These are phyloP conservation scores for Cataglyphis altisquamis DNA, from an alignment of 2,888 invertebrate genomes.

Conservation along the genomic window DNA sequence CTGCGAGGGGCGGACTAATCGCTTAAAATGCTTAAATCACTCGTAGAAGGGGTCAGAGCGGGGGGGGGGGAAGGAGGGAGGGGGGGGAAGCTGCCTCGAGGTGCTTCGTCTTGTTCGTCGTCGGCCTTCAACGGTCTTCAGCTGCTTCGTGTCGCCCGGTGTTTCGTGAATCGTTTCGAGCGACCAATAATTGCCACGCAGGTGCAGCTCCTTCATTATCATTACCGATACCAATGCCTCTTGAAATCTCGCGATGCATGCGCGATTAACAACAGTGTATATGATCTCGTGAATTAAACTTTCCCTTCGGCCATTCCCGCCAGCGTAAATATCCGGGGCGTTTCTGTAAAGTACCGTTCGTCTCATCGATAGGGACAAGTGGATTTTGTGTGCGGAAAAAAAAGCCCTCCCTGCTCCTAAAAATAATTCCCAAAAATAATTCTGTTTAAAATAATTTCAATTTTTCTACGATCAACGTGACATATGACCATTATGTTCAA, in stretches of 20 bases:
- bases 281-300: slow-evolving; percentile 41
- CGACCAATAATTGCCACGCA: slow-evolving; percentile 65
- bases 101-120: slow-evolving; percentile 55
- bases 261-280: slow-evolving; percentile 13
- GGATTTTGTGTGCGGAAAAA: background rate
- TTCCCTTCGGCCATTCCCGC: slow-evolving; percentile 14
- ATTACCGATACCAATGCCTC: slow-evolving; percentile 31
- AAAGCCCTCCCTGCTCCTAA: background rate
- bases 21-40: slow-evolving; percentile 62
- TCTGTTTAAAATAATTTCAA: background rate
- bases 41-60: background rate
- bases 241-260: slow-evolving; percentile 12
- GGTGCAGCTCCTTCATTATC: slow-evolving; percentile 57
- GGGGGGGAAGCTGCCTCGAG: slow-evolving; percentile 25
- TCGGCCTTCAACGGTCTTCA: slow-evolving; percentile 55
- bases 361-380: background rate
- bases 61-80: too few relatives aligned
- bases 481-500: too few relatives aligned
- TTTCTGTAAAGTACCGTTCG: background rate
- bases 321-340: background rate
- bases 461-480: background rate
- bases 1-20: slow-evolving; percentile 58
- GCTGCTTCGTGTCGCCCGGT: slow-evolving; percentile 52
- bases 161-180: slow-evolving; percentile 19
- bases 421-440: background rate